Percentiles rank a stretch among this genome's conserved stretches.
Evolutionary conservation across 53 echinoderm and acorn worm genomes (phyloP).

Genomic region (Apostichopus leukothele): DNA sequence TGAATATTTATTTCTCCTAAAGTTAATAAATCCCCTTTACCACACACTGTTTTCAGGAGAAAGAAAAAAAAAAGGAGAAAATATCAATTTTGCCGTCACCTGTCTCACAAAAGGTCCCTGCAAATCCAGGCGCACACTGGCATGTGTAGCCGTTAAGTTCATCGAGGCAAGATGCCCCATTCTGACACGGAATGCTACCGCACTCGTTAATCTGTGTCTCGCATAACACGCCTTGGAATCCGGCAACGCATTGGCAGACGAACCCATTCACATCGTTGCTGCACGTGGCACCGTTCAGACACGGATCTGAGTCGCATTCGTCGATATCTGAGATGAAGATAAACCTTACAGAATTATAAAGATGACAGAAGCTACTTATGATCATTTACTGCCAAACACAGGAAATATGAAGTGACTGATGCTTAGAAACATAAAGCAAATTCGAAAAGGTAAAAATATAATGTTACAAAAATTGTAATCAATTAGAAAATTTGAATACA

Average conservation of each 20-base stretch:
- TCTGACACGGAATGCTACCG: slow-evolving; percentile 62
- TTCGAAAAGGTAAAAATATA: too few species aligned
- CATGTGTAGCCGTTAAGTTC: slow-evolving; percentile 53
- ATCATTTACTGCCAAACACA: not conserved
- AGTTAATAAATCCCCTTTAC: too few species aligned
- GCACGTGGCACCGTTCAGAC: slow-evolving; percentile 54
- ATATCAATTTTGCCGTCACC: slow-evolving; percentile 25
- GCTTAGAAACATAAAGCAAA: not conserved
- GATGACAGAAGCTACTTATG: not conserved
- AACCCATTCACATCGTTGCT: slow-evolving; percentile 42
- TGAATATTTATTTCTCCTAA: too few species aligned
- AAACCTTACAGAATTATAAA: too few species aligned
- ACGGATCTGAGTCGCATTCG: slow-evolving; percentile 56
- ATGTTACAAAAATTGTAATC: too few species aligned
- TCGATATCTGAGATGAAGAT: slow-evolving; percentile 50
- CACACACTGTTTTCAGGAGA: too few species aligned
- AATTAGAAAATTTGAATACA: too few species aligned
- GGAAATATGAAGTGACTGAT: not conserved
- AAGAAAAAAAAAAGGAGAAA: too few species aligned
- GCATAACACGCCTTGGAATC: slow-evolving; percentile 51
- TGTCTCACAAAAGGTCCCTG: slow-evolving; percentile 56
- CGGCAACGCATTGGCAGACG: slow-evolving; percentile 53
- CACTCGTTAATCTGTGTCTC: slow-evolving; percentile 69
- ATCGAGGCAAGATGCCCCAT: slow-evolving; percentile 60
- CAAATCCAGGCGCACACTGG: slow-evolving; percentile 55